Percentiles rank a stretch among this genome's conserved stretches.
These are phyloP conservation scores for Noctua pronuba DNA, from an alignment of 2,888 invertebrate species.

Conservation along the genomic window DNA sequence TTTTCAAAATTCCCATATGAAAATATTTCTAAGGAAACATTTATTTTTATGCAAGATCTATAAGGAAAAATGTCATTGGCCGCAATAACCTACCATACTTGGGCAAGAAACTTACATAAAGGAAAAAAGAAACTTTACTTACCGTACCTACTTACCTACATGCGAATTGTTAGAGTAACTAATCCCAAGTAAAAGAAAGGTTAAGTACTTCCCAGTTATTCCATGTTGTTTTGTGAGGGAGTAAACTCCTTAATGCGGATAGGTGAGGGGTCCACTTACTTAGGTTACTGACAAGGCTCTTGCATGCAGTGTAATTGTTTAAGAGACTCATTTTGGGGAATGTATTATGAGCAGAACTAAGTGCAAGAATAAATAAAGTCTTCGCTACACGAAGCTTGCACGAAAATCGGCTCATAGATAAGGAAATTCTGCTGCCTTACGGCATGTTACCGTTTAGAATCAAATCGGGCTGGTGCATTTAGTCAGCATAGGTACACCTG, in stretches of 20 bases:
- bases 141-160: slow-evolving; percentile 7
- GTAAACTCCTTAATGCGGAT: slow-evolving; percentile 65
- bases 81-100: slow-evolving; percentile 53
- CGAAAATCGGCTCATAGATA: not conserved
- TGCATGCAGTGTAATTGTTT: slow-evolving; percentile 9
- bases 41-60: slow-evolving; percentile 4
- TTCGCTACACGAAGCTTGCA: not conserved
- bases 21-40: not conserved
- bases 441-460: not conserved
- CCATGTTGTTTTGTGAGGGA: slow-evolving; percentile 74
- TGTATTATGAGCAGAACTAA: not conserved
- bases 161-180: slow-evolving; percentile 50
- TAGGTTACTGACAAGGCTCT: not conserved
- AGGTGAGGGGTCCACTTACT: slow-evolving; percentile 20
- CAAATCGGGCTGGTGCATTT: not conserved
- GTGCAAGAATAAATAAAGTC: not conserved
- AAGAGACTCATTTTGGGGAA: not conserved
- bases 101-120: slow-evolving; percentile 57
- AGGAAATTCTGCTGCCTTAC: not conserved
- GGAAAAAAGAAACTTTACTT: slow-evolving; percentile 56
- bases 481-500: not conserved
- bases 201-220: slow-evolving; percentile 66
- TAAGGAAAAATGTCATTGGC: slow-evolving; percentile 18
- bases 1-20: not conserved
- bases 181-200: slow-evolving; percentile 66